Percentiles rank a stretch among this genome's conserved stretches.
These are phyloP conservation scores for Itoplectis maculator DNA, from an alignment of 2,888 invertebrate species.

Conservation along the genomic window DNA sequence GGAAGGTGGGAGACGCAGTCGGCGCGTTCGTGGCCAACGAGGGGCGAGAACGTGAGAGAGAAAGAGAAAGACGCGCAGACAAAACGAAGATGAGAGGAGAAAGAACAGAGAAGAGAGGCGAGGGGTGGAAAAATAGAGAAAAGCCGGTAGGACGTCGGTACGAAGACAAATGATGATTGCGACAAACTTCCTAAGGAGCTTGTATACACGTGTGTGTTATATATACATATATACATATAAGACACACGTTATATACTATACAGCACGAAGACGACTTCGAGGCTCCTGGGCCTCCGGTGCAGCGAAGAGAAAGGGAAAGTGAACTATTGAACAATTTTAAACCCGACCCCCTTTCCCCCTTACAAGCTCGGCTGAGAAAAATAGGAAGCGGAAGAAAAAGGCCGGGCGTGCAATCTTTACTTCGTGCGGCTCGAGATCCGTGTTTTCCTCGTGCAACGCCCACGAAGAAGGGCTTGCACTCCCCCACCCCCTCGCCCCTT, in stretches of 20 bases:
- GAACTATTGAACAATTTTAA: constrained; percentile 47
- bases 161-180: constrained; percentile 75
- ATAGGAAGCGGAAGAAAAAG: constrained; percentile 39
- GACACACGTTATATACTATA: constrained; percentile 5
- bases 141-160: constrained; percentile 63
- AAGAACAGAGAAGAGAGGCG: constrained; percentile 28
- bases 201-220: constrained; percentile 42
- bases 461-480: not conserved
- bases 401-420: constrained; percentile 26
- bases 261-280: constrained; percentile 17
- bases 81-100: not conserved
- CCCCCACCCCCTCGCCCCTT: too few species aligned
- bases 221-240: constrained; percentile 23
- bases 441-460: constrained; percentile 2
- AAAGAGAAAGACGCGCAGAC: constrained; percentile 1
- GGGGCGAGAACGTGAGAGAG: constrained; percentile 13
- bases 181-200: constrained; percentile 71
- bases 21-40: constrained; percentile 47
- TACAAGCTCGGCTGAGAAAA: constrained; percentile 10
- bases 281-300: constrained; percentile 11
- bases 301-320: not conserved
- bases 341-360: not conserved
- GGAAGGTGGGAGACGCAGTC: constrained; percentile 27
- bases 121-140: constrained; percentile 50
- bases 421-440: constrained; percentile 8